Percentiles rank a stretch among this genome's conserved stretches.
Evolutionary conservation across 2,113 vertebrate genomes (phyloP).

Genomic region (Tringa solitaria): DNA sequence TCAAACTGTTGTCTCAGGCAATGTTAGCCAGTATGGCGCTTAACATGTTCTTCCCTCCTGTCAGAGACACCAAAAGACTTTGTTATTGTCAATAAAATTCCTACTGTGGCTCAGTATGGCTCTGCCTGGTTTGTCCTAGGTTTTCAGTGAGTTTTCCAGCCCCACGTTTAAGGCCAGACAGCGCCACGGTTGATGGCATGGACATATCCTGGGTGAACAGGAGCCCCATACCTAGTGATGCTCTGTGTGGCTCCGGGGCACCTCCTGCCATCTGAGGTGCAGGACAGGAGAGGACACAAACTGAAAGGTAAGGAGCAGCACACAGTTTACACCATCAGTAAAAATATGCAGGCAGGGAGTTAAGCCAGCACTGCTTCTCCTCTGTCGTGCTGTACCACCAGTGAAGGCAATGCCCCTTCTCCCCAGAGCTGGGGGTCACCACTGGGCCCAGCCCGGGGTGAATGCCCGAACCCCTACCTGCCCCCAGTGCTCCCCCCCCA

Average conservation of each 20-base stretch:
- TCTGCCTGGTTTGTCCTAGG: not conserved
- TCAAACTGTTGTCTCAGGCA: not conserved
- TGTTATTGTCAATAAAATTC: constrained; percentile 10
- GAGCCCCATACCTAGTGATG: accelerated
- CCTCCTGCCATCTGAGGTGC: not conserved
- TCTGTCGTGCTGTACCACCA: accelerated
- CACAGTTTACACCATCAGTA: accelerated
- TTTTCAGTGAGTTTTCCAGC: not conserved
- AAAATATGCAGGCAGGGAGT: accelerated
- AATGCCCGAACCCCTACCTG: accelerated
- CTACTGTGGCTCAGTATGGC: not conserved
- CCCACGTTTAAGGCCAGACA: accelerated
- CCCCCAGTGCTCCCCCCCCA: not conserved
- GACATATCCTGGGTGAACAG: accelerated
- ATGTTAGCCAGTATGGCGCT: not conserved
- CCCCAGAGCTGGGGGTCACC: not conserved
- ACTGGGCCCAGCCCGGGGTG: not conserved
- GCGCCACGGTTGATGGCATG: accelerated
- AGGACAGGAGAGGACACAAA: not conserved
- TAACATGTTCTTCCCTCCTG: not conserved
- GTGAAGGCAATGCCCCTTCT: not conserved
- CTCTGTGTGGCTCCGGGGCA: accelerated
- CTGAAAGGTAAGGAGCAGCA: not conserved
- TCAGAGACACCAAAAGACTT: not conserved
- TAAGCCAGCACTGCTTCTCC: not conserved